phyloP scores from a whole-genome alignment of 2,888 invertebrate genomes.

The Clepsis dumicolana region DNA sequence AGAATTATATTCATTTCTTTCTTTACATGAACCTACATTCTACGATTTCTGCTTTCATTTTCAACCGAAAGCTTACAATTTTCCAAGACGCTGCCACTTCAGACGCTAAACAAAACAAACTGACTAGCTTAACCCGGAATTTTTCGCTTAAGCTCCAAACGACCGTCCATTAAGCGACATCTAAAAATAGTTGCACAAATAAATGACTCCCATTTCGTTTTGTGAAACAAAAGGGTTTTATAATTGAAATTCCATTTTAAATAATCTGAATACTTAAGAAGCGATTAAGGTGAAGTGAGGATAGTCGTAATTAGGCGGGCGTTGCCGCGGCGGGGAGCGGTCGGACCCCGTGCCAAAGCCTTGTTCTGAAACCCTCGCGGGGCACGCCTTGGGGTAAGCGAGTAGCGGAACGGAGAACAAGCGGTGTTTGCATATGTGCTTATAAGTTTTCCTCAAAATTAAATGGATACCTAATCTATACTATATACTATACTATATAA shows the following conservation, averaged over 20 bases:
- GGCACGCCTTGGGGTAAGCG: conserved; percentile 15
- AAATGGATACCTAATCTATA: too few relatives aligned
- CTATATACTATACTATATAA: too few relatives aligned
- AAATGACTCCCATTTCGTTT: conserved; percentile 11
- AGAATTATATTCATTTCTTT: too few relatives aligned
- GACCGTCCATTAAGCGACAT: background rate
- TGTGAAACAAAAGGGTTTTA: conserved; percentile 9
- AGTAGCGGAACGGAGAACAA: background rate
- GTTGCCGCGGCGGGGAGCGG: conserved; percentile 21
- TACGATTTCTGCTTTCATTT: background rate
- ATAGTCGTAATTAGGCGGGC: conserved; percentile 33
- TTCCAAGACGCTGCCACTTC: background rate
- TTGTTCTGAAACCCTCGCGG: conserved; percentile 20
- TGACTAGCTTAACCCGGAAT: background rate
- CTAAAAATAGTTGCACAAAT: conserved; percentile 5
- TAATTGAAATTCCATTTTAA: conserved; percentile 31
- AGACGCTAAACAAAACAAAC: background rate
- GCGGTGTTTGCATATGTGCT: too few relatives aligned
- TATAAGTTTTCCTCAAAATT: too few relatives aligned
- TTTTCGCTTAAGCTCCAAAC: background rate
- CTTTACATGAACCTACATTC: too few relatives aligned
- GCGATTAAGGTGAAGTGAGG: conserved; percentile 35
- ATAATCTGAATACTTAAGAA: conserved; percentile 26
- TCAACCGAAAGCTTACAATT: background rate
- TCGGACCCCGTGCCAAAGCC: conserved; percentile 34